A percentile compares a stretch with the other conserved stretches of the same genome.
These are phyloP conservation scores for Polymixis lichenea DNA, from an alignment of 2,888 invertebrate species.

Conservation along the genomic window DNA sequence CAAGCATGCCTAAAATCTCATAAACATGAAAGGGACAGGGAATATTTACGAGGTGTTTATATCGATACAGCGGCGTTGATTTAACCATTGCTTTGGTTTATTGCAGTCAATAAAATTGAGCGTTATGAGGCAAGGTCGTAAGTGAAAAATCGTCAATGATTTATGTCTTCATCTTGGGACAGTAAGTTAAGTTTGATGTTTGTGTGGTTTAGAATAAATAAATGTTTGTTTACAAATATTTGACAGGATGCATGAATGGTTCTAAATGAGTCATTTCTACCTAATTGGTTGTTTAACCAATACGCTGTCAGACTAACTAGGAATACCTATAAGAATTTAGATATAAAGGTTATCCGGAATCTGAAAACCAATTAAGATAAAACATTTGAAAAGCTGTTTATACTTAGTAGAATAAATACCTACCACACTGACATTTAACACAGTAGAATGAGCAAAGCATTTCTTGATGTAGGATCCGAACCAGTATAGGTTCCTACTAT, in stretches of 20 bases:
- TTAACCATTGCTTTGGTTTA: constrained; percentile 90
- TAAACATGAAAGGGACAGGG: constrained; percentile 73
- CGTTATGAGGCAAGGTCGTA: constrained; percentile 90
- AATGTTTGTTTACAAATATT: constrained; percentile 36
- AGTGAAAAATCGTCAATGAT: constrained; percentile 86
- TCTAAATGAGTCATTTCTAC: constrained; percentile 23
- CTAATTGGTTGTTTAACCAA: neutral
- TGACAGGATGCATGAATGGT: constrained; percentile 6
- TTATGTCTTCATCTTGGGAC: constrained; percentile 87
- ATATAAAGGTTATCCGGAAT: neutral
- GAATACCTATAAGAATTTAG: neutral
- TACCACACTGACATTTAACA: neutral
- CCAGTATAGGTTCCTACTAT: neutral
- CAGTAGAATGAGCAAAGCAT: neutral
- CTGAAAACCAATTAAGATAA: neutral
- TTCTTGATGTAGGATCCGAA: neutral
- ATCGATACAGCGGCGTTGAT: constrained; percentile 89
- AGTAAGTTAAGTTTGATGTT: constrained; percentile 61
- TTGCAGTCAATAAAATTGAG: constrained; percentile 90
- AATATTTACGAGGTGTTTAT: constrained; percentile 89
- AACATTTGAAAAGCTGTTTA: neutral
- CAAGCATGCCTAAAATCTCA: constrained; percentile 52
- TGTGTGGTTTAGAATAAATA: constrained; percentile 35
- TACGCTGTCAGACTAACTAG: neutral
- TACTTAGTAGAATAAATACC: neutral